Evolutionary conservation across 2,888 invertebrate species (phyloP).

Genomic region (Crocallis elinguaria): DNA sequence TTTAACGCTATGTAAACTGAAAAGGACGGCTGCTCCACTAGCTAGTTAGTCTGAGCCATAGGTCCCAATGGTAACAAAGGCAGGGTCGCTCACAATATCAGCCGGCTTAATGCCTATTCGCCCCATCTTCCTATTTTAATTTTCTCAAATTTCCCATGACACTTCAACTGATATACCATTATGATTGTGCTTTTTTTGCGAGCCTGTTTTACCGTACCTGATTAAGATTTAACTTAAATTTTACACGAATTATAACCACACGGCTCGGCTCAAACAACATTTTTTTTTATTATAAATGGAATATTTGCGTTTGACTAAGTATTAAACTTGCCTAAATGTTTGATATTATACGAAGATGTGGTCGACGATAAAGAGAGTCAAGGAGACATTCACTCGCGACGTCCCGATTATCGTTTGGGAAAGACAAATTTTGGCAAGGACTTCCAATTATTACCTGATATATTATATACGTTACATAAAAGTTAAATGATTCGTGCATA

Average conservation of each 20-base stretch:
- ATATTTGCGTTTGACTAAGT: no score
- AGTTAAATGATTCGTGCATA: no score
- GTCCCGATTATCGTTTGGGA: no score
- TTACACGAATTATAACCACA: not conserved
- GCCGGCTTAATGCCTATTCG: constrained; percentile 76
- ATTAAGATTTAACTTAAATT: constrained; percentile 2
- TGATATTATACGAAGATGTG: no score
- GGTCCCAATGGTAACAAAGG: constrained; percentile 69
- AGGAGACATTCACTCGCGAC: no score
- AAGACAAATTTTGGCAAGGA: no score
- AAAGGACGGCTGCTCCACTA: constrained; percentile 44
- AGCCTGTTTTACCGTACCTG: constrained; percentile 30
- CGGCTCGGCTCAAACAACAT: no score
- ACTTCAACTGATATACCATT: constrained; percentile 77
- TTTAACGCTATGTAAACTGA: constrained; percentile 34
- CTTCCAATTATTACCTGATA: no score
- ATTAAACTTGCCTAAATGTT: no score
- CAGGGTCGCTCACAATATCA: constrained; percentile 65
- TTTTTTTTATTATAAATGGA: no score
- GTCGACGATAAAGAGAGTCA: no score
- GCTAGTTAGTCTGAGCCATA: constrained; percentile 71
- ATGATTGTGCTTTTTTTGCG: constrained; percentile 52
- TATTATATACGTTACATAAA: no score
- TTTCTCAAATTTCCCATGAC: constrained; percentile 86
- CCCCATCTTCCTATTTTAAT: constrained; percentile 84